Evolutionary conservation across 2,888 invertebrate genomes (phyloP), one percentile per base, ranked within the genome.

Genomic region (Leptinotarsa haldemani): DNA sequence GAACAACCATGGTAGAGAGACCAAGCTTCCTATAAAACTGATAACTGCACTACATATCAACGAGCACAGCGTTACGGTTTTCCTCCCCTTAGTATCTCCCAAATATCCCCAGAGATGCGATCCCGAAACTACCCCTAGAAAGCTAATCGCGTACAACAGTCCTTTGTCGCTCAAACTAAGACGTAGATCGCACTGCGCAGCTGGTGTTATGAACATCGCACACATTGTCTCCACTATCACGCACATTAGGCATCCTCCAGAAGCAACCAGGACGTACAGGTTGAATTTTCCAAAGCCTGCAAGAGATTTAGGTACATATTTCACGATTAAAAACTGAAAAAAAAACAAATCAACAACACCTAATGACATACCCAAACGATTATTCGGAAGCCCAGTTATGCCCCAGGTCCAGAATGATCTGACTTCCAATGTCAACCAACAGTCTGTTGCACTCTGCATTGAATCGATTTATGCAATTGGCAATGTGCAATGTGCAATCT

Each of bases 171-270:
- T 85, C 69, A 92, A 84, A n/a, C 90, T 88, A n/a, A 93, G 88
- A 2, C 89, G 83, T 46, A 93, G 86, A 84, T 93, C 93, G 79
- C 93, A 93, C 85, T 92, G 92, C 12, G 93, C 91, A 0, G 91
- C 90, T 4, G 93, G 93, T 82, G 92, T 88, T 61, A 93, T 90
- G 82, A 92, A 91, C 71, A 93, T 91, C 76, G 93, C 89, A 16
- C 90, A 90, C 85, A 93, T 88, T 7, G 91, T 91, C 87, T 93
- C 93, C 85, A 92, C 90, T 84, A 93, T 93, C 77, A 93, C 91
- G 4, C 92, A 89, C 90, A 92, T 90, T 16, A 93, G 88, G 76
- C 92, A 90, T 1, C 91, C 82, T 0, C 93, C 93, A 22, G 90
- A 89, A 74, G 91, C 89, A 69, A 93, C 80, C 84, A 92, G 87